phyloP scores from a whole-genome alignment of 2,797 vertebrate species.

The Propithecus perrieri region DNA sequence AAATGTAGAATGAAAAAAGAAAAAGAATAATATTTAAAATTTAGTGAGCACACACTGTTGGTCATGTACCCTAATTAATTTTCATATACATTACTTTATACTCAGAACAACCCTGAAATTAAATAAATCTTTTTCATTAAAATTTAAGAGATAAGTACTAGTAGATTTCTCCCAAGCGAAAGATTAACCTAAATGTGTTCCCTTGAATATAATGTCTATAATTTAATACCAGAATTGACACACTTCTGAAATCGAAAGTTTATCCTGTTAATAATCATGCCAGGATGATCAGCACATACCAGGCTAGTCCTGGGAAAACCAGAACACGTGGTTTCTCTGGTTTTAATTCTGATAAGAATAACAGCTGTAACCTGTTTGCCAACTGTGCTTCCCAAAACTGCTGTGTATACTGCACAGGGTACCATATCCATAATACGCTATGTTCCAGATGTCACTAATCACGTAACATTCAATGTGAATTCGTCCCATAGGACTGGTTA shows the following conservation, averaged over 20 bases:
- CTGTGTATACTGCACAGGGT: no score
- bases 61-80: background rate
- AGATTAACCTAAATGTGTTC: background rate
- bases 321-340: no score
- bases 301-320: background rate
- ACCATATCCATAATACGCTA: background rate
- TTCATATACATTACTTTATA: background rate
- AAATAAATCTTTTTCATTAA: background rate
- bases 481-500: background rate
- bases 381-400: background rate
- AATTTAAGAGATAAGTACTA: background rate
- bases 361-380: background rate
- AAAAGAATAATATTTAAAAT: background rate
- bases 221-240: background rate
- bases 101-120: background rate
- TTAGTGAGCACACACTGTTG: background rate
- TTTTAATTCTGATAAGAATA: background rate
- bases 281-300: background rate
- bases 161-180: background rate
- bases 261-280: background rate
- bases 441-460: background rate
- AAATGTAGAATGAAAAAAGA: background rate
- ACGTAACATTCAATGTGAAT: accelerated
- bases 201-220: background rate
- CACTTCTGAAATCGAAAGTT: background rate